Evolutionary conservation across 2,888 invertebrate genomes (phyloP).

Genomic region (Blastobasis adustella): DNA sequence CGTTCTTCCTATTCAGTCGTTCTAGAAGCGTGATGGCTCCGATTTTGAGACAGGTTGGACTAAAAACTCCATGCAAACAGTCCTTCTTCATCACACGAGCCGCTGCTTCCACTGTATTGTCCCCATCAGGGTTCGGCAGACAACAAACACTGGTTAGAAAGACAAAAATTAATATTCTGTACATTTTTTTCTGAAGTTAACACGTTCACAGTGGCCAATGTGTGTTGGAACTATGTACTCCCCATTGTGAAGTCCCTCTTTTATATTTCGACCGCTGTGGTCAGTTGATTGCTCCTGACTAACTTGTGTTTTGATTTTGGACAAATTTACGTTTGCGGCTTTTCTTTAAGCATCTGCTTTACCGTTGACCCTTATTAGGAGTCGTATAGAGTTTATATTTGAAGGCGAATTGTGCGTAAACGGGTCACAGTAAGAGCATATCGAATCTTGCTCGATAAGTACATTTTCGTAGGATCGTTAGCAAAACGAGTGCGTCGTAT

Average conservation of each 20-base stretch:
- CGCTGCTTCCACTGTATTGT: conserved; percentile 22
- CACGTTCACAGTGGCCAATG: conserved; percentile 29
- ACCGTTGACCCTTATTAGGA: conserved; percentile 10
- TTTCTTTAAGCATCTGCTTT: neutral
- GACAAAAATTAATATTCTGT: conserved; percentile 23
- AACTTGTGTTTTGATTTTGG: conserved; percentile 29
- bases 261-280: conserved; percentile 53
- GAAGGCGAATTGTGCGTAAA: conserved; percentile 6
- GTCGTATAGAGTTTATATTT: conserved; percentile 18
- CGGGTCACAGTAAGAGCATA: conserved; percentile 8
- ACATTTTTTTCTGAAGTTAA: conserved; percentile 31
- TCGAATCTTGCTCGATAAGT: conserved; percentile 20
- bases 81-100: conserved; percentile 33
- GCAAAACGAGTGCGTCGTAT: conserved; percentile 21
- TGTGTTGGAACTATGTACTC: conserved; percentile 31
- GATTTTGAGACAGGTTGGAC: conserved; percentile 39
- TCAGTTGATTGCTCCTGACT: conserved; percentile 44
- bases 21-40: conserved; percentile 41
- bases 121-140: conserved; percentile 32
- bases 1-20: conserved; percentile 39
- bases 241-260: conserved; percentile 37
- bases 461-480: conserved; percentile 38
- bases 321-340: conserved; percentile 15
- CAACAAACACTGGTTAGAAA: conserved; percentile 27
- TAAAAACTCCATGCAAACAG: conserved; percentile 40